Evolutionary conservation across 2,888 invertebrate species (phyloP).

Genomic region (Ceriagrion tenellum): DNA sequence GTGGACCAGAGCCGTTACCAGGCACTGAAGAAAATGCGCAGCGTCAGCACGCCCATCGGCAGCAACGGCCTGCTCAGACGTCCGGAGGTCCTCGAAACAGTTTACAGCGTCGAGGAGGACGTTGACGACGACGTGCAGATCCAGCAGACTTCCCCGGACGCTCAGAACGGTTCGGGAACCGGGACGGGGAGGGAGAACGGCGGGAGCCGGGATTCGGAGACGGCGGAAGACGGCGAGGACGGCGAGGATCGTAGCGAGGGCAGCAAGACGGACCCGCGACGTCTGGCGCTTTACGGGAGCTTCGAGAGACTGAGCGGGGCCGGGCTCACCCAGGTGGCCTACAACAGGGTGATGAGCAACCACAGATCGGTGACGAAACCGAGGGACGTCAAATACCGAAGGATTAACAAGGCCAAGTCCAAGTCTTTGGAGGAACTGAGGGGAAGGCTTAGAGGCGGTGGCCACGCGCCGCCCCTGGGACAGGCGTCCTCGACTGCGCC

Average conservation of each 20-base stretch:
- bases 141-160: conserved; percentile 72
- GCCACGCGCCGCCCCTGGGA: conserved; percentile 21
- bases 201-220: not conserved
- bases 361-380: conserved; percentile 94
- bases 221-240: conserved; percentile 77
- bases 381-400: conserved; percentile 94
- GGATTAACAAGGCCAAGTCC: conserved; percentile 94
- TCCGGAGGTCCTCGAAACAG: conserved; percentile 80
- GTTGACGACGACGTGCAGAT: conserved; percentile 83
- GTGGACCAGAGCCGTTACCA: conserved; percentile 80
- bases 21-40: conserved; percentile 49
- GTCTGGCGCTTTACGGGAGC: conserved; percentile 77
- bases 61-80: conserved; percentile 89
- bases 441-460: conserved; percentile 84
- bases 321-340: conserved; percentile 77
- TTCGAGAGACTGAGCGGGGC: conserved; percentile 77
- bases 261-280: conserved; percentile 78
- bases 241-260: conserved; percentile 81
- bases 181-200: not conserved
- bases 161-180: not conserved
- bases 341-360: conserved; percentile 93
- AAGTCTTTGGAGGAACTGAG: conserved; percentile 92
- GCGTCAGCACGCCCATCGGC: conserved; percentile 75
- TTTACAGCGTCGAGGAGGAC: conserved; percentile 93
- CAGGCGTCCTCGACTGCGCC: conserved; percentile 52